phyloP scores from a whole-genome alignment of 2,797 vertebrate genomes.

The Myotis pilosus region DNA sequence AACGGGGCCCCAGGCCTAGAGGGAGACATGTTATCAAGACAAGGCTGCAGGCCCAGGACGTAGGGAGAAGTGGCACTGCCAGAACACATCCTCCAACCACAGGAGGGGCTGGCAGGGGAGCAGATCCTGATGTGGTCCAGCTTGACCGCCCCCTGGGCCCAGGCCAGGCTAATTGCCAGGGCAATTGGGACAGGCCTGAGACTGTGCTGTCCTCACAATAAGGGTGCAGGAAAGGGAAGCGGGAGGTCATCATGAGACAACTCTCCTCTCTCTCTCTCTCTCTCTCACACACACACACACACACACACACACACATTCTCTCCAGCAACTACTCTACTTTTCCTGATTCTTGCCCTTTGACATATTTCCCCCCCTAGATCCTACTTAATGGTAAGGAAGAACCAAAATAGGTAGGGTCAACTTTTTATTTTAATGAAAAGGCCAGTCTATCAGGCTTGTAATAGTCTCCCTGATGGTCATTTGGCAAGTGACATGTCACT shows the following conservation, averaged over 20 bases:
- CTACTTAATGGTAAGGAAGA: constrained; percentile 8
- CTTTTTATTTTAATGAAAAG: background rate
- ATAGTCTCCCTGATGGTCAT: background rate
- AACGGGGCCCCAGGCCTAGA: background rate
- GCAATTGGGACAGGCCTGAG: background rate
- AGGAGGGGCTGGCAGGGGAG: background rate
- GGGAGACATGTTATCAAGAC: background rate
- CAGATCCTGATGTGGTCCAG: background rate
- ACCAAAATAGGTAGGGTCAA: background rate
- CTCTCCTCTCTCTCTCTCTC: too few relatives aligned
- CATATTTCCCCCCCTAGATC: background rate
- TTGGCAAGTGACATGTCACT: background rate
- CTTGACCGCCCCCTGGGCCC: background rate
- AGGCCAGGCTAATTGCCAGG: background rate
- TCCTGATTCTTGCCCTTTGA: background rate
- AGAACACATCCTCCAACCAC: background rate
- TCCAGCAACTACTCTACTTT: too few relatives aligned
- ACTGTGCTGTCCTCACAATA: background rate
- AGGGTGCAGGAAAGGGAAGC: background rate
- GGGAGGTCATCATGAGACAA: background rate
- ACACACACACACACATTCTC: background rate
- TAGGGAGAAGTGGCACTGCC: background rate
- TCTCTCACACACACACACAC: background rate
- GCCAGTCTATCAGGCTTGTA: background rate
- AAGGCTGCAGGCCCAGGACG: background rate